phyloP scores from a whole-genome alignment of 2,888 invertebrate species.

The Blomia tropicalis region DNA sequence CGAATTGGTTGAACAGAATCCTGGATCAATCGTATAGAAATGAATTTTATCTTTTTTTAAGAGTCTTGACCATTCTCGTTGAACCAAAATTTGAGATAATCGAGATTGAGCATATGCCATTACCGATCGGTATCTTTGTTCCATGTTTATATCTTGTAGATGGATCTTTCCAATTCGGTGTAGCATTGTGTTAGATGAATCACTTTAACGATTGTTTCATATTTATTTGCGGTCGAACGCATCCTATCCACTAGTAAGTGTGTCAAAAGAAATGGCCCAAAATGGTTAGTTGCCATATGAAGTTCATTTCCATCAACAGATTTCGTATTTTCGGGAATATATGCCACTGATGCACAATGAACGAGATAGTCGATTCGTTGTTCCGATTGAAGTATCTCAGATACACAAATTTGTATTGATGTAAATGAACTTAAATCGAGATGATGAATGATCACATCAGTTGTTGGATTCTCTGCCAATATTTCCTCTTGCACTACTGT shows the following conservation, averaged over 20 bases:
- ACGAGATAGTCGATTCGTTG: slow-evolving; percentile 57
- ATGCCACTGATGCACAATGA: slow-evolving; percentile 72
- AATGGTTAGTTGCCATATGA: slow-evolving; percentile 81
- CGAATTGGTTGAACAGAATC: not conserved
- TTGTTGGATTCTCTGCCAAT: not conserved
- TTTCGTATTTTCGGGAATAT: slow-evolving; percentile 46
- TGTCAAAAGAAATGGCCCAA: slow-evolving; percentile 79
- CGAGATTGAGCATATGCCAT: not conserved
- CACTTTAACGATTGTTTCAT: not conserved
- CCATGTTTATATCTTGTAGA: not conserved
- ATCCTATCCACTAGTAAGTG: slow-evolving; percentile 48
- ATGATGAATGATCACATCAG: not conserved
- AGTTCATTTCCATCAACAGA: slow-evolving; percentile 65
- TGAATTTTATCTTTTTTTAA: not conserved
- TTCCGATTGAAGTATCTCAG: slow-evolving; percentile 57
- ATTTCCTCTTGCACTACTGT: not conserved
- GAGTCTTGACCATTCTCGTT: not conserved
- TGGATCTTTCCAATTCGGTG: not conserved
- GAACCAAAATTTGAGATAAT: not conserved
- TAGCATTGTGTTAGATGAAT: not conserved
- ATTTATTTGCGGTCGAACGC: not conserved
- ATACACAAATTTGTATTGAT: slow-evolving; percentile 56
- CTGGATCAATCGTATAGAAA: not conserved
- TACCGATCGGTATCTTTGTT: not conserved
- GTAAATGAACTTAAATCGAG: slow-evolving; percentile 38